Percentiles rank a stretch among this genome's conserved stretches.
Conservation (phyloP, 2,888 invertebrate species). For the Ectemnius lituratus region DNA sequence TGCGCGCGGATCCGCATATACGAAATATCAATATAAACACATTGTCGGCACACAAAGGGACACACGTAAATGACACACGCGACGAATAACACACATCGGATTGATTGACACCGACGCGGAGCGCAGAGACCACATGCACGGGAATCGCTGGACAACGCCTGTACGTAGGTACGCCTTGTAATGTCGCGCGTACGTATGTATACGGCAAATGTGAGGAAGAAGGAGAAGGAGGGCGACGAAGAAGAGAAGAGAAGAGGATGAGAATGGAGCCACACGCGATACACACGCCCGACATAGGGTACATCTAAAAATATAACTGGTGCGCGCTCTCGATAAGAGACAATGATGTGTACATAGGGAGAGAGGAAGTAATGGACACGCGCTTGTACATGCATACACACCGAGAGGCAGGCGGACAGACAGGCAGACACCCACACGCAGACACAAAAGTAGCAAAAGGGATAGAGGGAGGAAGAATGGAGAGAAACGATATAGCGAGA, state of each 20-base stretch:
- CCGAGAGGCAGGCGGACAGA: too few relatives aligned
- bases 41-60: slow-evolving; percentile 20
- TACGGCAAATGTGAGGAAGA: slow-evolving; percentile 18
- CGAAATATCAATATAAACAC: not conserved
- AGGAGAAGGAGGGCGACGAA: not conserved
- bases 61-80: slow-evolving; percentile 3
- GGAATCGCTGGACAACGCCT: not conserved
- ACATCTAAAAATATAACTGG: slow-evolving; percentile 21
- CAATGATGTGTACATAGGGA: slow-evolving; percentile 45
- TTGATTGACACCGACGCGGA: slow-evolving; percentile 19
- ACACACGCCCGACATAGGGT: slow-evolving; percentile 11
- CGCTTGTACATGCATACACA: slow-evolving; percentile 19
- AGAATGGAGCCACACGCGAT: slow-evolving; percentile 26
- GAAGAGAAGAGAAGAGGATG: slow-evolving; percentile 6
- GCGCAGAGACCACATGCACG: not conserved
- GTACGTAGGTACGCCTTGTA: slow-evolving; percentile 4
- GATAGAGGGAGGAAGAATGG: slow-evolving; percentile 25
- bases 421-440: slow-evolving; percentile 24
- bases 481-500: slow-evolving; percentile 18
- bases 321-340: slow-evolving; percentile 40
- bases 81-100: slow-evolving; percentile 15
- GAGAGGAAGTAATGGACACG: slow-evolving; percentile 28
- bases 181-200: slow-evolving; percentile 20
- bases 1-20: not conserved
- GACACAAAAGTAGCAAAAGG: slow-evolving; percentile 1